phyloP scores from a whole-genome alignment of 2,888 invertebrate genomes.

The Hydroisotoma schaefferi region DNA sequence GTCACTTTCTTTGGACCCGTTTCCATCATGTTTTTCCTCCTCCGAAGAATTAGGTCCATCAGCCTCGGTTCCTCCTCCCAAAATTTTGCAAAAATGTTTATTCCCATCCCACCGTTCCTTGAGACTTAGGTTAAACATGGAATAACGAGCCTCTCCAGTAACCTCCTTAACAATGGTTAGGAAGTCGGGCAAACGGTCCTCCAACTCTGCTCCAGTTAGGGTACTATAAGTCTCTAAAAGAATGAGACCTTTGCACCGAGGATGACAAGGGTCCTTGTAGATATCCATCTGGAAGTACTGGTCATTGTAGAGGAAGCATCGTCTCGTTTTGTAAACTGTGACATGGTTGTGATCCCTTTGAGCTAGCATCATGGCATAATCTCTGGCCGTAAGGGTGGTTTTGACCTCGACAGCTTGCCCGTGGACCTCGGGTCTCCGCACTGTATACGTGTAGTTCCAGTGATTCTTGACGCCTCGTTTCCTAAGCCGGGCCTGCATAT shows the following conservation, averaged over 20 bases:
- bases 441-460: slow-evolving; percentile 88
- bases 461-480: slow-evolving; percentile 77
- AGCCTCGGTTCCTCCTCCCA: slow-evolving; percentile 52
- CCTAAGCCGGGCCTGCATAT: slow-evolving; percentile 81
- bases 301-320: slow-evolving; percentile 93
- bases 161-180: slow-evolving; percentile 83
- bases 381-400: slow-evolving; percentile 84
- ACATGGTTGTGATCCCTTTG: slow-evolving; percentile 81
- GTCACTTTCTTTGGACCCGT: neutral
- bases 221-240: slow-evolving; percentile 91
- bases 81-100: slow-evolving; percentile 71
- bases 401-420: slow-evolving; percentile 91
- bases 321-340: slow-evolving; percentile 86
- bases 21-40: slow-evolving; percentile 1
- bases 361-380: slow-evolving; percentile 82
- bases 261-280: slow-evolving; percentile 85
- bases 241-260: slow-evolving; percentile 81
- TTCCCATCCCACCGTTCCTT: slow-evolving; percentile 85
- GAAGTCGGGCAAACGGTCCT: slow-evolving; percentile 70
- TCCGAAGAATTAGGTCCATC: neutral
- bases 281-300: slow-evolving; percentile 97
- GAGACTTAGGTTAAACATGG: slow-evolving; percentile 92
- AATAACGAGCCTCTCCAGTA: slow-evolving; percentile 74
- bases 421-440: slow-evolving; percentile 78
- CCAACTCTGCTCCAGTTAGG: slow-evolving; percentile 62